Evolutionary conservation across 2,888 invertebrate species (phyloP).

Genomic region (Pollenia amentaria): DNA sequence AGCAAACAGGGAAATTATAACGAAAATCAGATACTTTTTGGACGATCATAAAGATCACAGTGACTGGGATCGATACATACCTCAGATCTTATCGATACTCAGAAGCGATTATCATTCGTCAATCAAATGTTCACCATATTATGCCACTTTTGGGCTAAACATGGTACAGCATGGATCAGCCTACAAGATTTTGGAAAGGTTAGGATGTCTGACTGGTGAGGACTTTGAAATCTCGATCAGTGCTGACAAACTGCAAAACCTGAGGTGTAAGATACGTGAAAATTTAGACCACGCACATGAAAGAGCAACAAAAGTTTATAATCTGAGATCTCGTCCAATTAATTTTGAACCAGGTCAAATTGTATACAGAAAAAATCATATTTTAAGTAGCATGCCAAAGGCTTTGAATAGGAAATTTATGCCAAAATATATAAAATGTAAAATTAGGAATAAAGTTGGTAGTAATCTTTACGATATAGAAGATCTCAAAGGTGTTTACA

Average conservation of each 20-base stretch:
- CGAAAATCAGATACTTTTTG: too few species aligned
- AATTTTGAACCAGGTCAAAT: neutral
- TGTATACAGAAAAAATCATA: constrained; percentile 18
- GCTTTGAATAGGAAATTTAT: too few species aligned
- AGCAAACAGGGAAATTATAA: constrained; percentile 63
- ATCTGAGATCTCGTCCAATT: constrained; percentile 6
- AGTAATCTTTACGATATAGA: too few species aligned
- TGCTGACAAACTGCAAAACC: constrained; percentile 15
- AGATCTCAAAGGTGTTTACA: too few species aligned
- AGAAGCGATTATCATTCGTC: too few species aligned
- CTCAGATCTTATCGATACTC: too few species aligned
- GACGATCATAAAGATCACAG: too few species aligned
- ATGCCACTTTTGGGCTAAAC: constrained; percentile 57
- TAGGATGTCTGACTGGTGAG: too few species aligned
- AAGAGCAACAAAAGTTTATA: constrained; percentile 17
- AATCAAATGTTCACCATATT: too few species aligned
- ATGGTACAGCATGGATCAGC: constrained; percentile 44
- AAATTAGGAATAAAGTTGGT: too few species aligned
- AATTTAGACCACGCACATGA: constrained; percentile 16
- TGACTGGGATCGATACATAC: too few species aligned
- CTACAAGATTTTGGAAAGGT: constrained; percentile 48
- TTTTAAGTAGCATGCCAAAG: constrained; percentile 16
- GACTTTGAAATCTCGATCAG: neutral
- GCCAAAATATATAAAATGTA: too few species aligned
- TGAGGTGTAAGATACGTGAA: constrained; percentile 11